Conservation (phyloP, 2,888 invertebrate genomes). For the Automeris io region DNA sequence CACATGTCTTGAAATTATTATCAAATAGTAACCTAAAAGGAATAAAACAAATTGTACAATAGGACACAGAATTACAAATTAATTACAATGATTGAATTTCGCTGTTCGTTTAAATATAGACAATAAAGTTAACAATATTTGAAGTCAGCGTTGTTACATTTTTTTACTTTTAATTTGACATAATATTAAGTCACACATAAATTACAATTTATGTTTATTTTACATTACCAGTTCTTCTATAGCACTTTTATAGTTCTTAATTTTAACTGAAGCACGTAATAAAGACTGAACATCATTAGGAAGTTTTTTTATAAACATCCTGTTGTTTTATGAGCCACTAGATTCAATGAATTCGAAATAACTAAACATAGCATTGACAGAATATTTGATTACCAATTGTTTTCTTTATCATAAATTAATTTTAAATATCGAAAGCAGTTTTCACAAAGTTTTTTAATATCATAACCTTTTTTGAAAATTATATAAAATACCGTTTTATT, state of each 20-base stretch:
- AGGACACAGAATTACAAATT: too few relatives aligned
- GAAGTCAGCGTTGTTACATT: too few relatives aligned
- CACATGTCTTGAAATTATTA: too few relatives aligned
- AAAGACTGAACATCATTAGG: conserved; percentile 61
- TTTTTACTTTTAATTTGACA: too few relatives aligned
- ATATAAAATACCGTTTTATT: background rate
- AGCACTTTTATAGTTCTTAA: conserved; percentile 75
- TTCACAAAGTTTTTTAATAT: background rate
- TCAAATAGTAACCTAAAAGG: too few relatives aligned
- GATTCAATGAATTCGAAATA: background rate
- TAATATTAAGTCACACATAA: background rate
- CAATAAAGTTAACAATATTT: too few relatives aligned
- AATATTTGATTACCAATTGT: conserved; percentile 9
- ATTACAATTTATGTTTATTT: background rate
- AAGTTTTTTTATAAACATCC: conserved; percentile 46
- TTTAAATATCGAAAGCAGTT: background rate
- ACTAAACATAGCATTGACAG: conserved; percentile 1
- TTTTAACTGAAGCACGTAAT: conserved; percentile 75
- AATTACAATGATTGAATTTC: too few relatives aligned
- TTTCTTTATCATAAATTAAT: conserved; percentile 6
- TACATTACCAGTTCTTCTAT: conserved; percentile 79
- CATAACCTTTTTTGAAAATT: background rate
- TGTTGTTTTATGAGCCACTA: background rate
- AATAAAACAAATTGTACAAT: too few relatives aligned
- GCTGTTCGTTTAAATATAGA: too few relatives aligned